These are phyloP conservation scores for Dascillus cervinus DNA, from an alignment of 2,888 invertebrate species.

Conservation along the genomic window DNA sequence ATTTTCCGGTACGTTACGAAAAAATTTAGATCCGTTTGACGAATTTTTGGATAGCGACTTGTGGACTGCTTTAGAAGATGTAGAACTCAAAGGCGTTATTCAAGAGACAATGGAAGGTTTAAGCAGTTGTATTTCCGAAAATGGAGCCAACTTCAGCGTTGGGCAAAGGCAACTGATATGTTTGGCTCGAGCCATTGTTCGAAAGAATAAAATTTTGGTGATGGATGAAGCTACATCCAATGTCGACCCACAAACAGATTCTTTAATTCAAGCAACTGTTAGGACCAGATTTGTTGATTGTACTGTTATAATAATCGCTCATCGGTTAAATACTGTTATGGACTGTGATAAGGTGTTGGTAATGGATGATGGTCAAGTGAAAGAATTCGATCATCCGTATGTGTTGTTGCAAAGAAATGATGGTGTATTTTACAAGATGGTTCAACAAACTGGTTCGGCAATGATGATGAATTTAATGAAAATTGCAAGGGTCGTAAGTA, in stretches of 20 bases:
- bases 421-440: slow-evolving; percentile 56
- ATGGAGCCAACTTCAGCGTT: slow-evolving; percentile 39
- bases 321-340: slow-evolving; percentile 73
- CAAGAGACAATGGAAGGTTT: slow-evolving; percentile 45
- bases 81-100: slow-evolving; percentile 1
- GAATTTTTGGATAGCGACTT: slow-evolving; percentile 67
- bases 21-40: slow-evolving; percentile 84
- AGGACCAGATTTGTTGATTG: slow-evolving; percentile 61
- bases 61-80: slow-evolving; percentile 66
- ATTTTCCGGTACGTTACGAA: slow-evolving; percentile 79
- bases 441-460: slow-evolving; percentile 55
- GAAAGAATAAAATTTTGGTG: slow-evolving; percentile 36
- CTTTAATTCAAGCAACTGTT: slow-evolving; percentile 64
- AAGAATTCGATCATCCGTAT: slow-evolving; percentile 67
- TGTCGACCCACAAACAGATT: slow-evolving; percentile 66
- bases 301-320: slow-evolving; percentile 72
- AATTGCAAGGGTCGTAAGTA: neutral
- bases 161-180: slow-evolving; percentile 59
- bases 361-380: slow-evolving; percentile 63
- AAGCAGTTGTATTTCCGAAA: slow-evolving; percentile 61
- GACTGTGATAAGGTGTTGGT: slow-evolving; percentile 70
- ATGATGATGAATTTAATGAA: neutral
- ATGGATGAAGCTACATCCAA: slow-evolving; percentile 69
- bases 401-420: slow-evolving; percentile 52
- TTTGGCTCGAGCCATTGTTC: slow-evolving; percentile 52